These are phyloP conservation scores for Bothrops jararaca DNA, from an alignment of 2,113 vertebrate species.

Conservation along the genomic window DNA sequence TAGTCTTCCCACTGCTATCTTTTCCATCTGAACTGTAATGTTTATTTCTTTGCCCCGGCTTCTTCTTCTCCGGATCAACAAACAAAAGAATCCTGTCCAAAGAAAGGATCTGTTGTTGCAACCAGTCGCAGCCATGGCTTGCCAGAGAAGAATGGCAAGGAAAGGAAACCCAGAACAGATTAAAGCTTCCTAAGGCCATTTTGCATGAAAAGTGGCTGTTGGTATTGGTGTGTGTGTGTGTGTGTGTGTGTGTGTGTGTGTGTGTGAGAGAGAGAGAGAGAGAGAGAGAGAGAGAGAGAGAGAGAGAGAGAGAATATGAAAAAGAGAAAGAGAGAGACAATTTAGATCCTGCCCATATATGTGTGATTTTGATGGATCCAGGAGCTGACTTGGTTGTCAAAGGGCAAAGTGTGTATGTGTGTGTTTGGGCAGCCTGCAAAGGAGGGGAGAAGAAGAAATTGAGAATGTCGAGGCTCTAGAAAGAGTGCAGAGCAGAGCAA, in stretches of 20 bases:
- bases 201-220: background rate
- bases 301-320: too few species aligned
- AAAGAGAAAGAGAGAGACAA: too few species aligned
- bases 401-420: too few species aligned
- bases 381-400: too few species aligned
- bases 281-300: too few species aligned
- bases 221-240: background rate
- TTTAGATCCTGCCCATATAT: too few species aligned
- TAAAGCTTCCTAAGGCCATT: background rate
- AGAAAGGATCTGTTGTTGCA: background rate
- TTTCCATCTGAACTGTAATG: background rate
- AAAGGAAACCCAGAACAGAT: background rate
- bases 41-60: background rate
- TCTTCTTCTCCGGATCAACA: background rate
- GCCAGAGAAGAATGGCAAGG: background rate
- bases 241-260: background rate
- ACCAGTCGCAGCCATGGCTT: background rate
- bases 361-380: background rate
- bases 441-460: too few species aligned
- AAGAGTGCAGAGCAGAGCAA: too few species aligned
- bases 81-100: background rate
- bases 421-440: too few species aligned
- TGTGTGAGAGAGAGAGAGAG: too few species aligned
- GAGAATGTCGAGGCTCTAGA: too few species aligned
- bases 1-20: background rate